phyloP scores from a whole-genome alignment of 2,113 vertebrate species.

The Urocolius indicus region DNA sequence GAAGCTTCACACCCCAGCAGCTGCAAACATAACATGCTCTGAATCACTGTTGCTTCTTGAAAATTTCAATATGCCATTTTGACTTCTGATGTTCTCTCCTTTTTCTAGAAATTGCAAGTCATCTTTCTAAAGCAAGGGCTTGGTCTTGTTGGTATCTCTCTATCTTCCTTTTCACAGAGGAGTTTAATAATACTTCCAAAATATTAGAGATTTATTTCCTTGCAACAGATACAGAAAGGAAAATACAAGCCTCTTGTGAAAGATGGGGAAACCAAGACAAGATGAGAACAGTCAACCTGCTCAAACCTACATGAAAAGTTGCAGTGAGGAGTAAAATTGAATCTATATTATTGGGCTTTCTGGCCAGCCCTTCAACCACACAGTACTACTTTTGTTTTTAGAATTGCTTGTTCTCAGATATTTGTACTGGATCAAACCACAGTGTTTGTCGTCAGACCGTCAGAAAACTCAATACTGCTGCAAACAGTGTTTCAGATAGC shows the following conservation, averaged over 20 bases:
- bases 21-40: slow-evolving; percentile 39
- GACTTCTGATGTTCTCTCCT: neutral
- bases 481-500: neutral
- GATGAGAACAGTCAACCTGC: neutral
- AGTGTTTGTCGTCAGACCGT: neutral
- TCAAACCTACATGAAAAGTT: neutral
- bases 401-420: neutral
- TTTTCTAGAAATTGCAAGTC: slow-evolving; percentile 27
- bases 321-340: neutral
- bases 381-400: neutral
- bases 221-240: neutral
- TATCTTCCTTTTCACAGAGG: neutral
- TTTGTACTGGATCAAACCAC: neutral
- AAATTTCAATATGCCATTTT: slow-evolving; percentile 40
- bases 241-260: neutral
- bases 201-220: neutral
- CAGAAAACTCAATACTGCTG: neutral
- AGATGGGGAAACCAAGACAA: neutral
- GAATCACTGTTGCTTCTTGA: neutral
- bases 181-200: neutral
- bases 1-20: slow-evolving; percentile 45
- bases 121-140: slow-evolving; percentile 1
- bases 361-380: neutral
- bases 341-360: neutral
- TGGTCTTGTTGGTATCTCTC: neutral